Evolutionary conservation across 2,888 invertebrate species (phyloP).

Genomic region (Tortricodes alternella): DNA sequence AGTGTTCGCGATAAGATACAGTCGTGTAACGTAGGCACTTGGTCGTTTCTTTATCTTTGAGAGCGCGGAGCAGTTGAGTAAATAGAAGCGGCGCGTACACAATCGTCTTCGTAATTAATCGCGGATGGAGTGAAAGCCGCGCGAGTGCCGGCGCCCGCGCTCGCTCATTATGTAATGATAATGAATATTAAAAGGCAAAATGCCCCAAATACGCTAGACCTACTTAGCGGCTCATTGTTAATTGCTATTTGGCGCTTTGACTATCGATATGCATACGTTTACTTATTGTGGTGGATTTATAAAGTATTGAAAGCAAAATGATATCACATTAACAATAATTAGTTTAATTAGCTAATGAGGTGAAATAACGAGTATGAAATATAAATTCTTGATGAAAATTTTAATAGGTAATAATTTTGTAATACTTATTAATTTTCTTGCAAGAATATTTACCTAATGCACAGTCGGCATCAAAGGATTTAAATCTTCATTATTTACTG

Average conservation of each 20-base stretch:
- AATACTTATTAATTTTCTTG: no score
- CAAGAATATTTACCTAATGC: no score
- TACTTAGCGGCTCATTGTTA: slow-evolving; percentile 55
- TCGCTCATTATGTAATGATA: slow-evolving; percentile 76
- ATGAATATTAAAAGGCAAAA: slow-evolving; percentile 74
- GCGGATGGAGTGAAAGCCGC: slow-evolving; percentile 76
- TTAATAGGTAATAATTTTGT: no score
- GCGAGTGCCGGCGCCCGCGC: slow-evolving; percentile 47
- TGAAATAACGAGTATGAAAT: no score
- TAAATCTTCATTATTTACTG: no score
- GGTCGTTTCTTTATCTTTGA: slow-evolving; percentile 77
- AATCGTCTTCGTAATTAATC: slow-evolving; percentile 75
- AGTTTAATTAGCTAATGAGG: no score
- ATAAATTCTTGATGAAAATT: no score
- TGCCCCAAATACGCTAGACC: slow-evolving; percentile 66
- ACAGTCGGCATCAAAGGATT: no score
- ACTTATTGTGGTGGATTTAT: slow-evolving; percentile 32
- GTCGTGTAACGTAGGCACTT: slow-evolving; percentile 64
- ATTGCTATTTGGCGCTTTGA: slow-evolving; percentile 38
- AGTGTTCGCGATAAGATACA: slow-evolving; percentile 77
- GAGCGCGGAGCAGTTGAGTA: slow-evolving; percentile 78
- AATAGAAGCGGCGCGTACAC: slow-evolving; percentile 72
- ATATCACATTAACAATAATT: no score
- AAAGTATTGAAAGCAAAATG: no score
- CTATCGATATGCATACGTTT: slow-evolving; percentile 48